Percentiles rank a stretch among this genome's conserved stretches.
Evolutionary conservation across 2,888 invertebrate species (phyloP).

Genomic region (Perdita meconis): DNA sequence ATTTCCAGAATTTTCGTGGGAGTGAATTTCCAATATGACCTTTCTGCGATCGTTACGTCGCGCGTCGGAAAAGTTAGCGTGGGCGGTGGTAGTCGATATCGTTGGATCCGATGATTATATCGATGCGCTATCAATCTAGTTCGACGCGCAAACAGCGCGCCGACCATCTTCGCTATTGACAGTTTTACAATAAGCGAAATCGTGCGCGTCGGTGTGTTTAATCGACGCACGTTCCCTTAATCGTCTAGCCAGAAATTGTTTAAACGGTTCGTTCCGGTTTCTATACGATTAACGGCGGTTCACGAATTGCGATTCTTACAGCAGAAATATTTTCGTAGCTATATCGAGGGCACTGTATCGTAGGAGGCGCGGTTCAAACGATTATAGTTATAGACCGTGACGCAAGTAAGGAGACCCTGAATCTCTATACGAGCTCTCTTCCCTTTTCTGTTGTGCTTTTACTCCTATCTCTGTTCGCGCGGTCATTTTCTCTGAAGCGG

Average conservation of each 20-base stretch:
- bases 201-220: background rate
- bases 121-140: conserved; percentile 28
- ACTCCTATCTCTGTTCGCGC: background rate
- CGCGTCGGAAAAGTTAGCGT: conserved; percentile 57
- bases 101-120: conserved; percentile 24
- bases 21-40: conserved; percentile 71
- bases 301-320: conserved; percentile 14
- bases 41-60: conserved; percentile 57
- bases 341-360: conserved; percentile 16
- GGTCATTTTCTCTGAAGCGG: too few relatives aligned
- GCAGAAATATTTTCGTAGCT: conserved; percentile 38
- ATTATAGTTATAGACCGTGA: conserved; percentile 31
- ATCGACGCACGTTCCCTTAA: background rate
- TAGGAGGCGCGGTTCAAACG: conserved; percentile 15
- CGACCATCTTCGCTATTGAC: background rate
- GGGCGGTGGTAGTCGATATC: conserved; percentile 56
- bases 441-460: background rate
- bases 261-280: background rate
- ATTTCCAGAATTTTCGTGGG: conserved; percentile 74
- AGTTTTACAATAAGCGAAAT: conserved; percentile 12
- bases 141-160: conserved; percentile 31
- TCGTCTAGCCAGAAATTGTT: background rate
- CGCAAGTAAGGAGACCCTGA: conserved; percentile 30
- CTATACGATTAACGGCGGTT: background rate
- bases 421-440: conserved; percentile 9